These are phyloP conservation scores for Actinernus sp. DNA, from an alignment of 92 coral and sea anemone species.

Conservation along the genomic window DNA sequence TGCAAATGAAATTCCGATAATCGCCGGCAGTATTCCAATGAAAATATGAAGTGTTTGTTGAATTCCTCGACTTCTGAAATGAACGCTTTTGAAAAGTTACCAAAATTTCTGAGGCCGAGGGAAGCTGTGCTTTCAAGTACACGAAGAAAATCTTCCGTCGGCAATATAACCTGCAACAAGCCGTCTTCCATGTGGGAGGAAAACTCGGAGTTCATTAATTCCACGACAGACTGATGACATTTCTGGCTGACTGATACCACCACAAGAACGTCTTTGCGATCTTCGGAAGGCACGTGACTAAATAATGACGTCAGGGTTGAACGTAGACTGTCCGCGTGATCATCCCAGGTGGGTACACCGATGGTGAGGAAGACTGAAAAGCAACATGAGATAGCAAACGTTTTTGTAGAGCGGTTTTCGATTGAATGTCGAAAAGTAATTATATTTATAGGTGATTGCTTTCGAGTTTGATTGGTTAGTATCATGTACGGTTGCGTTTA, in stretches of 20 bases:
- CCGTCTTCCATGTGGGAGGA: slow-evolving; percentile 13
- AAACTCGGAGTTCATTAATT: slow-evolving; percentile 7
- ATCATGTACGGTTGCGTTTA: too few species aligned
- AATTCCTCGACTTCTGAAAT: not conserved
- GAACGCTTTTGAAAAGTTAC: not conserved
- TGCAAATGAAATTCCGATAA: slow-evolving; percentile 17
- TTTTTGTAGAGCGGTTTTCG: too few species aligned
- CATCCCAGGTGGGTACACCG: slow-evolving; percentile 29
- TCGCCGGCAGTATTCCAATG: slow-evolving; percentile 8
- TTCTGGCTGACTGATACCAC: slow-evolving; percentile 24
- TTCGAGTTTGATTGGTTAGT: too few species aligned
- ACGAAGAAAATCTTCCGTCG: slow-evolving; percentile 9
- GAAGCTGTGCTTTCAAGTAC: slow-evolving; percentile 10
- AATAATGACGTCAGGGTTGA: slow-evolving; percentile 11
- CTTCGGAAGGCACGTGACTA: slow-evolving; percentile 40
- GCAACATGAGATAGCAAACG: too few species aligned
- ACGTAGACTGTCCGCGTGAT: slow-evolving; percentile 14
- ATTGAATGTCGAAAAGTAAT: too few species aligned
- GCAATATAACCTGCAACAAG: slow-evolving; percentile 23
- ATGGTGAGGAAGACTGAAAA: slow-evolving; percentile 26
- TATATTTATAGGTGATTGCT: too few species aligned
- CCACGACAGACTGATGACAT: not conserved
- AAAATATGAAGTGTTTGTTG: slow-evolving; percentile 18
- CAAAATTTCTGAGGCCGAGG: slow-evolving; percentile 3
- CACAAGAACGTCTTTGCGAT: slow-evolving; percentile 11